Percentiles rank a stretch among this genome's conserved stretches.
Evolutionary conservation across 2,888 invertebrate species (phyloP).

Genomic region (Xanthia togata): DNA sequence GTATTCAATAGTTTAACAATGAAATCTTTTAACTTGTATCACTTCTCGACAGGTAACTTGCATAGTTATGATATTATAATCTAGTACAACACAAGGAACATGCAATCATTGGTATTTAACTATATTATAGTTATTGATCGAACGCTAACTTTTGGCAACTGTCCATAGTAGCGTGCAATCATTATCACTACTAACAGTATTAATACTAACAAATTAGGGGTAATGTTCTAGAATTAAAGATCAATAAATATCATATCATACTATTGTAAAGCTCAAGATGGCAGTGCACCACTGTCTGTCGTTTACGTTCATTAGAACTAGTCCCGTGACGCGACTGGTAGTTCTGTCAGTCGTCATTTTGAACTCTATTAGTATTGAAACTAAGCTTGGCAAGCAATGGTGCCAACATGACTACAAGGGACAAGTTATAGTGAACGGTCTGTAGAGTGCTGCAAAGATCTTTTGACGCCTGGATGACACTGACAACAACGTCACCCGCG

Average conservation of each 20-base stretch:
- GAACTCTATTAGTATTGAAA: too few species aligned
- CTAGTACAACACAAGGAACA: conserved; percentile 1
- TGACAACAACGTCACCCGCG: too few species aligned
- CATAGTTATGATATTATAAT: not conserved
- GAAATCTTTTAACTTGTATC: not conserved
- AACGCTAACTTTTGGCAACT: not conserved
- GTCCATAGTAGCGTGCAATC: not conserved
- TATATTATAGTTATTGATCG: conserved; percentile 6
- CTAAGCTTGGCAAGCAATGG: too few species aligned
- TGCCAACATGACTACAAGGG: too few species aligned
- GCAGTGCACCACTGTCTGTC: not conserved
- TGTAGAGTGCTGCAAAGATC: not conserved
- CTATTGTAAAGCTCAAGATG: not conserved
- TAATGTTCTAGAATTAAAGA: too few species aligned
- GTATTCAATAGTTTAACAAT: not conserved
- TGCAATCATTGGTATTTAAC: not conserved
- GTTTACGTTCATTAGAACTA: too few species aligned
- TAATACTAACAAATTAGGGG: too few species aligned
- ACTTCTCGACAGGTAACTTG: conserved; percentile 9
- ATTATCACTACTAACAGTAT: not conserved
- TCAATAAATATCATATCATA: not conserved
- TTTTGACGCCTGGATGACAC: not conserved
- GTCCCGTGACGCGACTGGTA: too few species aligned
- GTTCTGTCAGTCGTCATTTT: too few species aligned
- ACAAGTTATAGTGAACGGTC: not conserved